These are phyloP conservation scores for Stenichneumon culpator DNA, from an alignment of 2,888 invertebrate species.

Conservation along the genomic window DNA sequence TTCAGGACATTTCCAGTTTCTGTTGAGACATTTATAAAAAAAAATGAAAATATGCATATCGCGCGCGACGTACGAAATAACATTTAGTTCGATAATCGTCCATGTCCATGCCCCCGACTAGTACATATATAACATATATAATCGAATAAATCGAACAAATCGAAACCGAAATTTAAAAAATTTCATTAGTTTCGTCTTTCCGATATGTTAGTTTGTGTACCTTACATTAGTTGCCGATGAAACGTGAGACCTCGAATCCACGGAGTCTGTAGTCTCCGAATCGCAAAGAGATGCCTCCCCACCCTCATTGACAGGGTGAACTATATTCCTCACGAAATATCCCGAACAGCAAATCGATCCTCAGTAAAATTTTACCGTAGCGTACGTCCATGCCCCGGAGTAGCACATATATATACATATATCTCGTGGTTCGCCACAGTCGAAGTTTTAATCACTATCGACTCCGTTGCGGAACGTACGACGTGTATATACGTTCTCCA, in stretches of 20 bases:
- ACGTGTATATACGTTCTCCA: constrained; percentile 54
- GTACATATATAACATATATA: constrained; percentile 20
- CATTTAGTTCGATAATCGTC: no score
- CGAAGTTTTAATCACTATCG: constrained; percentile 84
- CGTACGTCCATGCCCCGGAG: constrained; percentile 39
- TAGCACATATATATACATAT: constrained; percentile 24
- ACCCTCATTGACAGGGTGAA: constrained; percentile 32
- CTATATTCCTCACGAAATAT: constrained; percentile 72
- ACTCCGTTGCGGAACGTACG: constrained; percentile 77
- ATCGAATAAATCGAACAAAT: no score
- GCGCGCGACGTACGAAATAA: no score
- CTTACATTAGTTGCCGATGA: constrained; percentile 48
- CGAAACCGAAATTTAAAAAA: not conserved
- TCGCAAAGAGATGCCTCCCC: constrained; percentile 35
- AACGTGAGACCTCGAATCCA: constrained; percentile 50
- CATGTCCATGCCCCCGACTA: constrained; percentile 31
- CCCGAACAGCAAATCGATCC: constrained; percentile 79
- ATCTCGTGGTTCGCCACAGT: constrained; percentile 75
- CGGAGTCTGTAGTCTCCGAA: constrained; percentile 4
- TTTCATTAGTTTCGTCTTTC: not conserved
- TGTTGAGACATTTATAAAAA: no score
- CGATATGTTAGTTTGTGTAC: constrained; percentile 37
- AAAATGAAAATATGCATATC: no score
- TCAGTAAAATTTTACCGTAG: constrained; percentile 72
- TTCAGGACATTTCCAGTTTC: no score